Base-by-base conservation (phyloP, 2,797 vertebrate genomes). In the Scleropages formosus region DNA sequence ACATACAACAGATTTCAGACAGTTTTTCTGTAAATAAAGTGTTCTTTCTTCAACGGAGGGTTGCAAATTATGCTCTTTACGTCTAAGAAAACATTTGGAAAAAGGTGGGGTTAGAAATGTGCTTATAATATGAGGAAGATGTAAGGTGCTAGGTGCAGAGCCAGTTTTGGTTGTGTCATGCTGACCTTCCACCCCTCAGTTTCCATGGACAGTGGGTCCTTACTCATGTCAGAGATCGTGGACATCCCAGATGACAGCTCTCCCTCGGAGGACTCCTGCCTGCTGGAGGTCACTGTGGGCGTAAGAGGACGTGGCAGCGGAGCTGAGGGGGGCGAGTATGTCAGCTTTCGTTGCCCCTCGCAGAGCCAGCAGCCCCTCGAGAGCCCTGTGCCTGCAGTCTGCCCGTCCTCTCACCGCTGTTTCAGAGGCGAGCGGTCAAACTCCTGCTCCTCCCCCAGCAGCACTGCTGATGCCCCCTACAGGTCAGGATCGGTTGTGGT, bases 161-260 rank as follows among this genome's bases (percentile, higher is more conserved):
- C 4, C 22, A 58, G 20, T 12, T 13, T 16, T 3, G 64, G 1
- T 75, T 58, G 26, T 13, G 39, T 69, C 39, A 31, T 46, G 8
- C 65, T 22, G 8, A 3, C n/a, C 20, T 27, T 18, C 22, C 15
- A 4, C 20, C n/a, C 31, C 59, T 78, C 85, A 94, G 96, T 95
- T 59, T 98, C 96, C 72, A 95, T 97, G 94, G 96, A 97, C 90
- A 98, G 96, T 22, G 95, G 93, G 16, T 97, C 95, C 75, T 89
- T 98, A 82, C 85, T 96, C 80, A 95, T 98, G 93, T 97, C 95
- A 0, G 96, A 96, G 87, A 96, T 96, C 51, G 92, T 97, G 73
- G 96, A 95, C 89, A 94, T 98, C 81, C 93, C 96, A 0, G 96
- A 96, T 4, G 96, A 98, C 85, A 98, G 95, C 74, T 98, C 96